Evolutionary conservation across 1,140 invertebrate species (phyloP).

Genomic region (Hylyphantes graminicola): DNA sequence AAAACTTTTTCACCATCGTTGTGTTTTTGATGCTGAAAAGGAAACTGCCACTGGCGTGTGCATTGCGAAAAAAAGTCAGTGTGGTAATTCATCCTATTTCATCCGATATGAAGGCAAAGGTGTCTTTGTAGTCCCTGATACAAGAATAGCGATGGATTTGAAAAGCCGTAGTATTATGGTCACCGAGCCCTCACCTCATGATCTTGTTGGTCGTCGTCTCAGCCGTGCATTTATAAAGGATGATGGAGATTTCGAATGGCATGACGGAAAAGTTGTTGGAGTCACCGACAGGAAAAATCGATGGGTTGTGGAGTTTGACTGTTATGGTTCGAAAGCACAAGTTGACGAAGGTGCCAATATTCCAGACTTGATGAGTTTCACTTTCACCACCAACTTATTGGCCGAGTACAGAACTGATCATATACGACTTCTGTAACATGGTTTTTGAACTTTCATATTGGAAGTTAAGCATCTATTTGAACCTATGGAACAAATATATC

Average conservation of each 20-base stretch:
- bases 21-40: neutral
- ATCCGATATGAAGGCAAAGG: constrained; percentile 44
- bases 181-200: constrained; percentile 37
- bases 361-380: constrained; percentile 43
- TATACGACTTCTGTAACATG: constrained; percentile 46
- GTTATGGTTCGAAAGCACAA: constrained; percentile 26
- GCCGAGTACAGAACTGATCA: constrained; percentile 45
- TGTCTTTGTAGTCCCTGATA: constrained; percentile 41
- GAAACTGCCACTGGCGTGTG: constrained; percentile 43
- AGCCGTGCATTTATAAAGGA: constrained; percentile 57
- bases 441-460: constrained; percentile 46
- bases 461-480: constrained; percentile 51
- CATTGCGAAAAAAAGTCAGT: constrained; percentile 31
- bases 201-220: constrained; percentile 43
- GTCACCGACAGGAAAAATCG: constrained; percentile 14
- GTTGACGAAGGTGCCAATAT: constrained; percentile 25
- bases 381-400: constrained; percentile 35
- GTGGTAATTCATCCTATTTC: constrained; percentile 34
- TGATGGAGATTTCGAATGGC: constrained; percentile 57
- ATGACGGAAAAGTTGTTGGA: constrained; percentile 47
- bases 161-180: constrained; percentile 39
- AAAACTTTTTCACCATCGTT: constrained; percentile 40
- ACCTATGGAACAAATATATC: constrained; percentile 14
- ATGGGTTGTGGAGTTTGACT: constrained; percentile 54
- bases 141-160: constrained; percentile 43